Conservation (phyloP, 1,140 invertebrate species). For the Calliopsis andreniformis region DNA sequence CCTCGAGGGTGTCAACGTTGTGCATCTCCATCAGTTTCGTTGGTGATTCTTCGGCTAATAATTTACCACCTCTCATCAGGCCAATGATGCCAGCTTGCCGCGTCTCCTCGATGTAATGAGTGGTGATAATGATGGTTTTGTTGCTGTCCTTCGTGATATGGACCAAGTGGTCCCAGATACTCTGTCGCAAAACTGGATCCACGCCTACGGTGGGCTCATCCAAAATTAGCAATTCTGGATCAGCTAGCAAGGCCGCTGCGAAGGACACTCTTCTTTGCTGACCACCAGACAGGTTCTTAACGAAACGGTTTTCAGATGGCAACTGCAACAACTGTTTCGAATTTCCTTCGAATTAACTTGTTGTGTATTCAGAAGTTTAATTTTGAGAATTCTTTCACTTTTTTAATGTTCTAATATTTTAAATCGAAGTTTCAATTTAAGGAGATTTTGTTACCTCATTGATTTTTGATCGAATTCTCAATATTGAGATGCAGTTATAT, state of each 20-base stretch:
- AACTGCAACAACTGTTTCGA: slow-evolving; percentile 81
- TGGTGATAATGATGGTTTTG: slow-evolving; percentile 98
- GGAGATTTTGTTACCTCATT: too few relatives aligned
- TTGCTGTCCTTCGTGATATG: slow-evolving; percentile 92
- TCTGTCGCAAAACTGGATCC: slow-evolving; percentile 94
- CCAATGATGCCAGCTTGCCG: slow-evolving; percentile 95
- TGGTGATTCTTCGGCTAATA: slow-evolving; percentile 95
- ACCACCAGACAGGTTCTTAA: slow-evolving; percentile 94
- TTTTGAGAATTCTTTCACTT: too few relatives aligned
- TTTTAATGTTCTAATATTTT: too few relatives aligned
- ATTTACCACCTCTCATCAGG: slow-evolving; percentile 94
- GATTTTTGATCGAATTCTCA: too few relatives aligned
- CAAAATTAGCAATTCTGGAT: slow-evolving; percentile 94
- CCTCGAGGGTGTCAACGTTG: slow-evolving; percentile 90
- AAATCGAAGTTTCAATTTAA: too few relatives aligned
- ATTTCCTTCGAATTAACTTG: neutral
- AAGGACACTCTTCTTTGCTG: slow-evolving; percentile 94
- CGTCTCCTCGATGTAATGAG: slow-evolving; percentile 98
- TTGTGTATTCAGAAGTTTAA: neutral
- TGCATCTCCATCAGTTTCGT: slow-evolving; percentile 89
- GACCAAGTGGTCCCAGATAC: slow-evolving; percentile 97
- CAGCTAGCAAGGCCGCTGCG: slow-evolving; percentile 92
- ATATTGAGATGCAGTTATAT: too few relatives aligned
- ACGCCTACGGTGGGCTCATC: slow-evolving; percentile 98
- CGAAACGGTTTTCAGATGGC: slow-evolving; percentile 84